Percentiles rank a stretch among this genome's conserved stretches.
phyloP scores from a whole-genome alignment of 2,888 invertebrate species.

The Tenodera sinensis region DNA sequence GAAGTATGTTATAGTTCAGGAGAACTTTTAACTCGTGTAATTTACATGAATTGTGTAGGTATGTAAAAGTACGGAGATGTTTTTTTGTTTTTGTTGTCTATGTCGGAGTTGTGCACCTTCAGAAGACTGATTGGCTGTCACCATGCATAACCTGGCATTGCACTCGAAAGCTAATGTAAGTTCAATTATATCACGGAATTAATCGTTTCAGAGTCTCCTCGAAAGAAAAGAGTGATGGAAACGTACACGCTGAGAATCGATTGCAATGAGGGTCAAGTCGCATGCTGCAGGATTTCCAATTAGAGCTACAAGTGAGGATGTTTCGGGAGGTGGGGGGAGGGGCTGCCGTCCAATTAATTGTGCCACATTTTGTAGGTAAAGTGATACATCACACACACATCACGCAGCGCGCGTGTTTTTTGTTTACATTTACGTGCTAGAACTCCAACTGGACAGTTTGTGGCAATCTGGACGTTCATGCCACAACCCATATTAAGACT shows the following conservation, averaged over 20 bases:
- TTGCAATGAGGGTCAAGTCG: not conserved
- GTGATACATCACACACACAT: not conserved
- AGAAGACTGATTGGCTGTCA: not conserved
- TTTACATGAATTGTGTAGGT: no score
- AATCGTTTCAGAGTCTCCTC: not conserved
- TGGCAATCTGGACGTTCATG: not conserved
- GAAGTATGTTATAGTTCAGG: no score
- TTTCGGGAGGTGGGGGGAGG: no score
- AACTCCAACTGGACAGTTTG: not conserved
- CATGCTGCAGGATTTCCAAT: not conserved
- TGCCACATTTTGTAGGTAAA: not conserved
- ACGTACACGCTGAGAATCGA: not conserved
- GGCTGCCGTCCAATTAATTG: not conserved
- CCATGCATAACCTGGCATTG: not conserved
- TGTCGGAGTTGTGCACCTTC: not conserved
- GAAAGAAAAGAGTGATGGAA: not conserved
- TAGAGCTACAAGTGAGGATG: not conserved
- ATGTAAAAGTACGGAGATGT: no score
- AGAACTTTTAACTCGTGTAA: no score
- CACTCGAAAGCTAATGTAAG: not conserved
- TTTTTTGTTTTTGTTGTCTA: no score
- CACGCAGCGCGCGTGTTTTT: not conserved
- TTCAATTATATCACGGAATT: not conserved
- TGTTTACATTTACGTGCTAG: not conserved
- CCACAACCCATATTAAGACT: not conserved